A percentile compares a stretch with the other conserved stretches of the same genome.
These are phyloP conservation scores for Oedothorax gibbosus DNA, from an alignment of 1,140 invertebrate genomes.

Conservation along the genomic window DNA sequence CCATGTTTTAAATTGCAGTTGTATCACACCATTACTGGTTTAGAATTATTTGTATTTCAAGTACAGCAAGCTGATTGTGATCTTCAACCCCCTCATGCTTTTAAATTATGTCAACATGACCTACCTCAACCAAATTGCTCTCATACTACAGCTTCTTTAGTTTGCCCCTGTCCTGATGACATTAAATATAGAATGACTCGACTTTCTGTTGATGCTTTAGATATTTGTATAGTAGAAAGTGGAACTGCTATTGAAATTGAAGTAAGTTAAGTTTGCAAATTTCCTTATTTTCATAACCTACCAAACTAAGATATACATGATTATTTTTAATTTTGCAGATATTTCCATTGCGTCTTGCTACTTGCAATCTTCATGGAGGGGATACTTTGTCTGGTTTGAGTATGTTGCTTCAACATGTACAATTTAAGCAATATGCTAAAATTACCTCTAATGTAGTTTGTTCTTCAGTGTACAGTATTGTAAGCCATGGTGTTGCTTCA, in stretches of 20 bases:
- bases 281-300: neutral
- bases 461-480: slow-evolving; percentile 62
- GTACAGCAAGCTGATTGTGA: slow-evolving; percentile 90
- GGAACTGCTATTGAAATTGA: slow-evolving; percentile 88
- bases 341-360: slow-evolving; percentile 86
- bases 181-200: slow-evolving; percentile 96
- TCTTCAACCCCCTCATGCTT: slow-evolving; percentile 80
- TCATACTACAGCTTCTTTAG: slow-evolving; percentile 75
- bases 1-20: slow-evolving; percentile 70
- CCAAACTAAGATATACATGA: neutral
- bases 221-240: slow-evolving; percentile 90
- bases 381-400: slow-evolving; percentile 91
- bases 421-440: slow-evolving; percentile 75
- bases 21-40: slow-evolving; percentile 84
- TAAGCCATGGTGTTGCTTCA: slow-evolving; percentile 55
- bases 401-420: slow-evolving; percentile 83
- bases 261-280: slow-evolving; percentile 69
- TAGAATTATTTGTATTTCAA: slow-evolving; percentile 90
- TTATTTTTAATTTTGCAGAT: slow-evolving; percentile 71
- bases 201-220: slow-evolving; percentile 89
- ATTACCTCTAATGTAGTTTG: slow-evolving; percentile 62
- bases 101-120: slow-evolving; percentile 87
- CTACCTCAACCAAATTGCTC: slow-evolving; percentile 80
- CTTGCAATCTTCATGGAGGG: slow-evolving; percentile 93
- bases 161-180: slow-evolving; percentile 87